phyloP scores from a whole-genome alignment of 2,113 vertebrate species.

The Phrynosoma blainvillii region DNA sequence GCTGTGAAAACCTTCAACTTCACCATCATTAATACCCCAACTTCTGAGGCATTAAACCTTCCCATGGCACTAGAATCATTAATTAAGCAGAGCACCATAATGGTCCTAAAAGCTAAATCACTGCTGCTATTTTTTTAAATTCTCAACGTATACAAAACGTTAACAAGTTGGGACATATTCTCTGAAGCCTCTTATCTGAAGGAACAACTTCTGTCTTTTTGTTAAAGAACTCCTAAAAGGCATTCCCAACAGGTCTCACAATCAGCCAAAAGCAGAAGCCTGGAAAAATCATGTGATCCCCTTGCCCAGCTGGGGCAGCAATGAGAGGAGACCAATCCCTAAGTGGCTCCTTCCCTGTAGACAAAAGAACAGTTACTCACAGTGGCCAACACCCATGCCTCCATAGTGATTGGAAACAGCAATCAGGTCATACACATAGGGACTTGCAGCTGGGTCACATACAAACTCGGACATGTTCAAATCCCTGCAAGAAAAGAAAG shows the following conservation, averaged over 20 bases:
- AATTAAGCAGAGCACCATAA: no score
- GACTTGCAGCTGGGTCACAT: slow-evolving; percentile 95
- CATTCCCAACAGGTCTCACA: neutral
- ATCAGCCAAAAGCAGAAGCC: neutral
- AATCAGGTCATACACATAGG: slow-evolving; percentile 94
- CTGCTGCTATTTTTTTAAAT: neutral
- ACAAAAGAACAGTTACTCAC: slow-evolving; percentile 79
- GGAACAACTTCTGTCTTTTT: neutral
- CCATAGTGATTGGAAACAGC: slow-evolving; percentile 99
- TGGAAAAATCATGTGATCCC: neutral
- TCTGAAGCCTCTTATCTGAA: neutral
- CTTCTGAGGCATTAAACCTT: neutral
- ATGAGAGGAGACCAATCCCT: no score
- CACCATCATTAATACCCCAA: neutral
- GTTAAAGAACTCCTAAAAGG: neutral
- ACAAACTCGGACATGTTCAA: slow-evolving; percentile 99
- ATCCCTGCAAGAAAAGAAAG: slow-evolving; percentile 77
- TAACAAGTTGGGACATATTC: neutral
- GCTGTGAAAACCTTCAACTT: no score
- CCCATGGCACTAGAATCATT: neutral
- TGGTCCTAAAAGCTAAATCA: neutral
- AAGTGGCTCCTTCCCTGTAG: no score
- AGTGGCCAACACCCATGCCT: slow-evolving; percentile 98
- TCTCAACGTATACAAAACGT: no score
- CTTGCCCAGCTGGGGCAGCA: no score